Evolutionary conservation across 2,113 vertebrate genomes (phyloP).

Genomic region (Atrichornis clamosus): DNA sequence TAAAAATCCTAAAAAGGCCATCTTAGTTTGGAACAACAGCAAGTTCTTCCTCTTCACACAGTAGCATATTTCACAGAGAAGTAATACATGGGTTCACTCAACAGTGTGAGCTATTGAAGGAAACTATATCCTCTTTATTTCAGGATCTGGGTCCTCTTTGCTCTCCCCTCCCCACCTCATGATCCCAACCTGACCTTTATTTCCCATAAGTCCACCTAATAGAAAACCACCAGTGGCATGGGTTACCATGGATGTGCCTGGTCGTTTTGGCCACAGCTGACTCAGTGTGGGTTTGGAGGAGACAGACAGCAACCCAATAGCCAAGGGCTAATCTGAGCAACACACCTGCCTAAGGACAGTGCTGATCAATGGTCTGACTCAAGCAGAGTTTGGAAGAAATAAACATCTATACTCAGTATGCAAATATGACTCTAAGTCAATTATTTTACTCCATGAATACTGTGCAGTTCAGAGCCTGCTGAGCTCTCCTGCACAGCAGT

Average conservation of each 20-base stretch:
- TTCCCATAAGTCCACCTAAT: not conserved
- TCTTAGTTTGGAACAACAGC: not conserved
- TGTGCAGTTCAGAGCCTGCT: not conserved
- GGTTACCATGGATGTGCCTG: not conserved
- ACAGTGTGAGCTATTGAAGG: not conserved
- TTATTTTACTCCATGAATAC: not conserved
- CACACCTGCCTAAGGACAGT: rapidly evolving
- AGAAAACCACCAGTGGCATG: not conserved
- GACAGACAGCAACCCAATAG: not conserved
- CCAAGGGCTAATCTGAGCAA: not conserved
- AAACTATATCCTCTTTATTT: not conserved
- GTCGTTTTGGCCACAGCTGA: not conserved
- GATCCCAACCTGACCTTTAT: not conserved
- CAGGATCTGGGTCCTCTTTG: not conserved
- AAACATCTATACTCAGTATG: rapidly evolving
- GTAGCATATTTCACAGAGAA: not conserved
- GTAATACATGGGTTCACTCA: not conserved
- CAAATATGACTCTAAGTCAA: not conserved
- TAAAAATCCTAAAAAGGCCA: not conserved
- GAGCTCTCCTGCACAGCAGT: not conserved
- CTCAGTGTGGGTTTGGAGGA: not conserved
- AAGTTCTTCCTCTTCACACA: not conserved
- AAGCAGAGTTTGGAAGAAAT: not conserved
- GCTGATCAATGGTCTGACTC: not conserved
- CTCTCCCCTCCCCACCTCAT: not conserved